Conservation (phyloP, 2,797 vertebrate species). For the Pitangus sulphuratus region DNA sequence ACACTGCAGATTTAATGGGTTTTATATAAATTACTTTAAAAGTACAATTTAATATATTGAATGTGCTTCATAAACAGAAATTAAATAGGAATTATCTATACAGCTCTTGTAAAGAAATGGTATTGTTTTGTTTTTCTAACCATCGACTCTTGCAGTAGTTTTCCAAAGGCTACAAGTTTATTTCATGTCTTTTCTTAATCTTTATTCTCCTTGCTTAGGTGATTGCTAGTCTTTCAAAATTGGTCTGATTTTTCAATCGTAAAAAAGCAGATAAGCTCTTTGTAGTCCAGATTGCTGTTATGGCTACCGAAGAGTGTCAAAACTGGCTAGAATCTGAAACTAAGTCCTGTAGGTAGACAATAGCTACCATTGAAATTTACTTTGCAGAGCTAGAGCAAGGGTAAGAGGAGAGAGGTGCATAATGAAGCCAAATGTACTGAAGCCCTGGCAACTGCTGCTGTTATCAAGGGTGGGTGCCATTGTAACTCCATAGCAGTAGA, state of each 20-base stretch:
- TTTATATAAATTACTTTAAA: neutral
- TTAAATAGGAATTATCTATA: neutral
- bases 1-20: neutral
- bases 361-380: fast-evolving
- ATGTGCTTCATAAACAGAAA: neutral
- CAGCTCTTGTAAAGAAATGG: neutral
- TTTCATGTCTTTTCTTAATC: neutral
- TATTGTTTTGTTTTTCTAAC: neutral
- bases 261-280: neutral
- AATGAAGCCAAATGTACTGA: neutral
- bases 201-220: neutral
- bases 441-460: neutral
- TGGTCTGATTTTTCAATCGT: neutral
- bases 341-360: fast-evolving
- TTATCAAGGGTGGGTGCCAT: fast-evolving
- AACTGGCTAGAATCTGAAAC: neutral
- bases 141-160: neutral
- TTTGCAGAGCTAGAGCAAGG: neutral
- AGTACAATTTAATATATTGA: neutral
- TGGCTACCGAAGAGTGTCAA: neutral
- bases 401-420: neutral
- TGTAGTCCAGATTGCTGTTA: neutral
- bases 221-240: neutral
- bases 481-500: neutral
- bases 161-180: neutral